phyloP scores from a whole-genome alignment of 2,113 vertebrate species.

The Nothobranchius furzeri region DNA sequence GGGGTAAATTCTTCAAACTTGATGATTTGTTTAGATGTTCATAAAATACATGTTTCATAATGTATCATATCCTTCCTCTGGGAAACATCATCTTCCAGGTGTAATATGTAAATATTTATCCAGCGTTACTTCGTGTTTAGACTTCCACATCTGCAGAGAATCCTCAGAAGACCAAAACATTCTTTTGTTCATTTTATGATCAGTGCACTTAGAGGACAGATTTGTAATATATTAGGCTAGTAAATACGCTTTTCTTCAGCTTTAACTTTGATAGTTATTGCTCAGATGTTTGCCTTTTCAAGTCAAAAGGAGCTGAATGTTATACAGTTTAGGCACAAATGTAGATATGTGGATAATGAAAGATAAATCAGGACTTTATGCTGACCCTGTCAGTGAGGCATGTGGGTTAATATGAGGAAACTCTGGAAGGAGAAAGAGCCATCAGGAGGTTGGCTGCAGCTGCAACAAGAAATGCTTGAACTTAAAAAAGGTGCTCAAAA shows the following conservation, averaged over 20 bases:
- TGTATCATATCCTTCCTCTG: neutral
- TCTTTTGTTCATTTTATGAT: constrained; percentile 6
- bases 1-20: neutral
- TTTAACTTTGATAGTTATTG: constrained; percentile 6
- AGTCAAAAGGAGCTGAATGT: no score
- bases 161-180: constrained; percentile 1
- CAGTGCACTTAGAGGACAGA: constrained; percentile 5
- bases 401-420: no score
- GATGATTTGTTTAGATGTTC: neutral
- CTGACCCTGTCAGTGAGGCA: no score
- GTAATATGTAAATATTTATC: constrained; percentile 4
- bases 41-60: neutral
- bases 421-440: no score
- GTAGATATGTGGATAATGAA: no score
- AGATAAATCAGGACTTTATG: no score
- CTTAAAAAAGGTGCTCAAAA: no score
- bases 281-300: constrained; percentile 28
- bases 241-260: neutral
- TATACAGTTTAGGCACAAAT: no score
- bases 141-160: no score
- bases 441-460: no score
- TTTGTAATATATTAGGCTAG: neutral
- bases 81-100: neutral
- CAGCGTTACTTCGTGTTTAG: neutral
- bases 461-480: no score